Evolutionary conservation across 2,797 vertebrate species (phyloP).

Genomic region (Scomberomorus guttatus): DNA sequence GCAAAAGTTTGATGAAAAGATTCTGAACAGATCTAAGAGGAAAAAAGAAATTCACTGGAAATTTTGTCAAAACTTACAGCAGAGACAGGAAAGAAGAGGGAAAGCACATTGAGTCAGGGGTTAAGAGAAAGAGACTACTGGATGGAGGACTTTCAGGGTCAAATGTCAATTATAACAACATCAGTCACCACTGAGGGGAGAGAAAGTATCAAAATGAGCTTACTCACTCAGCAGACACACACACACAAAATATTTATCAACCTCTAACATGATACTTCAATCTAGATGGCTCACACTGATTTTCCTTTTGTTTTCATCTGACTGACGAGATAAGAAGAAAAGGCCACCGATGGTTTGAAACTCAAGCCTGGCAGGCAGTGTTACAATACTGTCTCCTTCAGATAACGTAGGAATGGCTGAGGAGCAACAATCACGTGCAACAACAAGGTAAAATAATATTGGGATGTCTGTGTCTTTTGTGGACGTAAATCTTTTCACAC

Average conservation of each 20-base stretch:
- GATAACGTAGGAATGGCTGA: constrained; percentile 18
- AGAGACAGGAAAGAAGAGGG: background rate
- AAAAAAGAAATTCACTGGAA: background rate
- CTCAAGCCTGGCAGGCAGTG: constrained; percentile 32
- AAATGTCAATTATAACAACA: constrained; percentile 20
- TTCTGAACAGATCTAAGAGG: background rate
- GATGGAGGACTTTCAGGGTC: constrained; percentile 19
- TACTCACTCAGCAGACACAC: constrained; percentile 34
- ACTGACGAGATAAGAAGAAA: constrained; percentile 52
- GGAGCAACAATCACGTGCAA: constrained; percentile 14
- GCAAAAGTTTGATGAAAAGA: background rate
- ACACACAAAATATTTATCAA: constrained; percentile 60
- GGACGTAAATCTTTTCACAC: background rate
- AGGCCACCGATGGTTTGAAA: constrained; percentile 48
- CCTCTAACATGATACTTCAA: constrained; percentile 52
- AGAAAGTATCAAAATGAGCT: constrained; percentile 26
- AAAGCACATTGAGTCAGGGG: background rate
- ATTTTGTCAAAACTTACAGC: too few relatives aligned
- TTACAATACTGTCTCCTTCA: constrained; percentile 52
- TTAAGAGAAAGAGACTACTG: background rate
- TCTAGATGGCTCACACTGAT: constrained; percentile 30
- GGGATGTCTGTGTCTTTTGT: background rate
- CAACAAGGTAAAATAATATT: constrained; percentile 7
- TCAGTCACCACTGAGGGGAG: constrained; percentile 1
- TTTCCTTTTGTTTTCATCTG: constrained; percentile 54